Evolutionary conservation across 2,113 vertebrate genomes (phyloP), one percentile per base, ranked within the genome.

Genomic region (Suricata suricatta): DNA sequence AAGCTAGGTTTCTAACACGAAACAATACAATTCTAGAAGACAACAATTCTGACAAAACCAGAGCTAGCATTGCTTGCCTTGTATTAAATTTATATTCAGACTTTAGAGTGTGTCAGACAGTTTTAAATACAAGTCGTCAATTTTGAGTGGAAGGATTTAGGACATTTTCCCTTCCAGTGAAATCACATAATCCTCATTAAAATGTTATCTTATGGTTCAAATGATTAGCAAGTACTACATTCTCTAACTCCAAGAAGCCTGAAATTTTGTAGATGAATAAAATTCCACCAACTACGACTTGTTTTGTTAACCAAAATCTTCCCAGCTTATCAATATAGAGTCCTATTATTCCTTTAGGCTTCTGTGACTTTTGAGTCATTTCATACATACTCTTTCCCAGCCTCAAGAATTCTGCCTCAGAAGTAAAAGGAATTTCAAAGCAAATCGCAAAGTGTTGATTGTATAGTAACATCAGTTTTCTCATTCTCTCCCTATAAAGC

Each of bases 111-210:
- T 92, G 92, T 96, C 97, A 98, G 92, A 94, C 54, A 82, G 66
- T 88, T 90, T 98, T 96, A 98, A 96, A 90, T 9, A 94, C 77
- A 89, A 77, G 72, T 84, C 7, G 0, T 95, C 77, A 81, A 12
- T 92, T 98, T 96, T 15, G 4, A 97, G 79, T 68, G 35, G 71
- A 92, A 95, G 85, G 74, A 52, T 98, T 97, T 92, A 92, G 90
- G 92, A 92, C 69, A 87, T 97, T 97, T 96, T 96, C 44, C 60
- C 44, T 97, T 95, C 81, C 87, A 97, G 90, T 97, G 95, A 97
- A 94, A 96, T 71, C 31, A 81, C 38, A 87, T 94, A 96, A 96
- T 97, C 81, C 90, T 96, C 47, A 95, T 96, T 95, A 90, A 91
- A 95, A 81, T 84, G 81, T 97, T 97, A 93, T 95, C 47, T 88